phyloP scores from a whole-genome alignment of 2,888 invertebrate species.

The Drosophila robusta region DNA sequence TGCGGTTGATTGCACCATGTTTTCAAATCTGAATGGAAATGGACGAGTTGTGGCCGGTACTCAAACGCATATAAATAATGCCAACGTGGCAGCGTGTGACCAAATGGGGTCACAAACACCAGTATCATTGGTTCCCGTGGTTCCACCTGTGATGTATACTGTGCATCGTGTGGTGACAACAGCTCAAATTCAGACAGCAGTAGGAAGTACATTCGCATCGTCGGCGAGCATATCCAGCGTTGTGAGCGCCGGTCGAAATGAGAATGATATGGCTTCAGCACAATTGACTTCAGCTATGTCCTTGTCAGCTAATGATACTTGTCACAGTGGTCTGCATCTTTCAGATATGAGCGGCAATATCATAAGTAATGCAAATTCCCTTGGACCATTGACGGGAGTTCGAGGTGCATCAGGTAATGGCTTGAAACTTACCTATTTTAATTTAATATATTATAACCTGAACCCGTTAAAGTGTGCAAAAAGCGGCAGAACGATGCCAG shows the following conservation, averaged over 20 bases:
- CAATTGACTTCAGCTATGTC: slow-evolving; percentile 69
- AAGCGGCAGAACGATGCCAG: too few species aligned
- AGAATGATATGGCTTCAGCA: slow-evolving; percentile 69
- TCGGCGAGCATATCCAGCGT: slow-evolving; percentile 85
- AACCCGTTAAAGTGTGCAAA: too few species aligned
- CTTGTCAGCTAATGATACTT: slow-evolving; percentile 62
- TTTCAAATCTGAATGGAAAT: slow-evolving; percentile 67
- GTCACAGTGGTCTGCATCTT: slow-evolving; percentile 51
- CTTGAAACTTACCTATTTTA: neutral
- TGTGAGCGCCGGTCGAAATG: slow-evolving; percentile 82
- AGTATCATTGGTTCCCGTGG: slow-evolving; percentile 58
- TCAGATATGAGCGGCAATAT: slow-evolving; percentile 56
- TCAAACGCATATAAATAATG: slow-evolving; percentile 78
- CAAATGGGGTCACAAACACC: slow-evolving; percentile 60
- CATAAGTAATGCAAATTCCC: slow-evolving; percentile 47
- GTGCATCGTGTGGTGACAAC: slow-evolving; percentile 85
- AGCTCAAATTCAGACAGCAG: slow-evolving; percentile 84
- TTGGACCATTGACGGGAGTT: slow-evolving; percentile 65
- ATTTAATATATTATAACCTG: too few species aligned
- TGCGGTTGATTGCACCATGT: slow-evolving; percentile 73
- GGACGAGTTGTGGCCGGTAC: slow-evolving; percentile 80
- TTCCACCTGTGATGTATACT: slow-evolving; percentile 84
- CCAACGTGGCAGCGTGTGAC: slow-evolving; percentile 56
- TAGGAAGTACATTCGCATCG: slow-evolving; percentile 83
- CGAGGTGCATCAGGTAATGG: slow-evolving; percentile 81